phyloP scores from a whole-genome alignment of 92 coral and sea anemone genomes.

The Scolanthus callimorphus region DNA sequence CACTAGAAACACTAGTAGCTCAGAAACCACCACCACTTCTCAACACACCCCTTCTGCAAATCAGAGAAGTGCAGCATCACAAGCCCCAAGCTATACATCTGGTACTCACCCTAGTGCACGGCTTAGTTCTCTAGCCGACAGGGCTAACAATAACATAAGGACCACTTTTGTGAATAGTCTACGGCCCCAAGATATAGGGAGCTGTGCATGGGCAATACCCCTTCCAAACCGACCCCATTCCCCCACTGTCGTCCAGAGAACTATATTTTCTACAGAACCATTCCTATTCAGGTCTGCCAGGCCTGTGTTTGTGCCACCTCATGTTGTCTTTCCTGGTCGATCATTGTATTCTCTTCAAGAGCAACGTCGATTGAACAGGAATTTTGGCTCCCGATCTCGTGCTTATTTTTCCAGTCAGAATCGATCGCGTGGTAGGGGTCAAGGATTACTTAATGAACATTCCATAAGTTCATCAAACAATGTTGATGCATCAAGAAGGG shows the following conservation, averaged over 20 bases:
- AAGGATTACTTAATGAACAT: constrained; percentile 5
- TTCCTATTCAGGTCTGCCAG: constrained; percentile 35
- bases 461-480: not conserved
- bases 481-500: not conserved
- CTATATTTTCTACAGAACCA: constrained; percentile 59
- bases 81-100: not conserved
- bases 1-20: constrained; percentile 1
- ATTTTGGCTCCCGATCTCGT: constrained; percentile 25
- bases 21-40: not conserved
- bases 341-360: constrained; percentile 30
- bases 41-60: not conserved
- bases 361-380: constrained; percentile 31
- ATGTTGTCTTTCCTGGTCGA: constrained; percentile 20
- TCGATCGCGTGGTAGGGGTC: constrained; percentile 7
- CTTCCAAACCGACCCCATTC: constrained; percentile 49
- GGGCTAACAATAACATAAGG: not conserved
- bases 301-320: constrained; percentile 25
- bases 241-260: constrained; percentile 73
- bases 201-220: not conserved
- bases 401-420: constrained; percentile 5
- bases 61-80: not conserved
- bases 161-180: not conserved
- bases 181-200: not conserved
- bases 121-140: not conserved
- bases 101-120: not conserved